Conservation (phyloP, 2,888 invertebrate species). For the Salticus scenicus region DNA sequence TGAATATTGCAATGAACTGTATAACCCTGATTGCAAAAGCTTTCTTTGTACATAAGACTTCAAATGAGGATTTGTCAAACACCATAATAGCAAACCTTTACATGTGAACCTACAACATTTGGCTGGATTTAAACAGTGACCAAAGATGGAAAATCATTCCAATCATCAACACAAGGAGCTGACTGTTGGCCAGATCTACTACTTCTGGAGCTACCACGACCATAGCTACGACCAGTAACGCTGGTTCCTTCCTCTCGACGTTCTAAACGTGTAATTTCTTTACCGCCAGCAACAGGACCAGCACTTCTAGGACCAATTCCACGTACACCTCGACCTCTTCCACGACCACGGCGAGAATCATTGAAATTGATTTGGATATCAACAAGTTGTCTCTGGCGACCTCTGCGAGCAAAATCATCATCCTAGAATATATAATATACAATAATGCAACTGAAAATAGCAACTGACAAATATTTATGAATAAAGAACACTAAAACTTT, state of each 20-base stretch:
- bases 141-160: conserved; percentile 95
- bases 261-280: conserved; percentile 71
- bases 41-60: conserved; percentile 30
- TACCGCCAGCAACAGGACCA: conserved; percentile 63
- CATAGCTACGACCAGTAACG: conserved; percentile 71
- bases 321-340: conserved; percentile 69
- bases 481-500: no score
- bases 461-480: no score
- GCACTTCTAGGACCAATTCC: conserved; percentile 75
- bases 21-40: conserved; percentile 24
- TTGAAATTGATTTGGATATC: conserved; percentile 91
- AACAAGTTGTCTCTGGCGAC: conserved; percentile 88
- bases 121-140: conserved; percentile 74
- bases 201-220: conserved; percentile 47
- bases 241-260: conserved; percentile 71
- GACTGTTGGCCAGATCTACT: conserved; percentile 62
- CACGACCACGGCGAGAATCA: conserved; percentile 66
- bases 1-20: conserved; percentile 48
- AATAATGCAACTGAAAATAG: neutral
- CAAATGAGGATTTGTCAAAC: conserved; percentile 47
- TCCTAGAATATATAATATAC: conserved; percentile 35
- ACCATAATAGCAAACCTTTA: conserved; percentile 45
- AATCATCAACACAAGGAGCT: conserved; percentile 85
- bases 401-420: conserved; percentile 75
- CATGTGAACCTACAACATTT: conserved; percentile 57